Percentiles rank a stretch among this genome's conserved stretches.
These are phyloP conservation scores for Zeus faber DNA, from an alignment of 2,113 vertebrate species.

Conservation along the genomic window DNA sequence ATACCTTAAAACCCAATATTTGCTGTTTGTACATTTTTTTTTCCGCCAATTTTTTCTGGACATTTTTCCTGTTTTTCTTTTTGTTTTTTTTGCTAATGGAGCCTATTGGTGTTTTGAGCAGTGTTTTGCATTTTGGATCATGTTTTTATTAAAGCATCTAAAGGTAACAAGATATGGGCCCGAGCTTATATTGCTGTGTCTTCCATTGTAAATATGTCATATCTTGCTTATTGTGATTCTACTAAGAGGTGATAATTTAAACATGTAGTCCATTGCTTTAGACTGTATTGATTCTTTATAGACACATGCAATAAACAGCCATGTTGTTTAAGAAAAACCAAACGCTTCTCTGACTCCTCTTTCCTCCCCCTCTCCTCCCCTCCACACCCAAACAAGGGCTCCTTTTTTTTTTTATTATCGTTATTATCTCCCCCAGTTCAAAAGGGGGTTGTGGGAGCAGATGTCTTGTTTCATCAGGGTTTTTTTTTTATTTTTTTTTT, in stretches of 20 bases:
- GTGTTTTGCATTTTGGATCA: conserved; percentile 89
- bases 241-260: conserved; percentile 86
- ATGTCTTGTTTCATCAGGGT: conserved; percentile 49
- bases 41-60: conserved; percentile 85
- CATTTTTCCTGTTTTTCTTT: conserved; percentile 64
- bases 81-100: conserved; percentile 84
- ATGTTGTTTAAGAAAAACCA: conserved; percentile 92
- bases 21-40: conserved; percentile 86
- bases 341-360: conserved; percentile 8
- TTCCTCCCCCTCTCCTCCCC: not conserved
- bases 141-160: conserved; percentile 85
- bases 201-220: conserved; percentile 93
- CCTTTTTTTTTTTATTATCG: conserved; percentile 21
- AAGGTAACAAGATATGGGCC: conserved; percentile 82
- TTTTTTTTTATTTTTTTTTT: too few relatives aligned
- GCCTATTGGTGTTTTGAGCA: conserved; percentile 87
- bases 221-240: conserved; percentile 85
- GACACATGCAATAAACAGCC: conserved; percentile 98
- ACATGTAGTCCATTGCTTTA: conserved; percentile 87
- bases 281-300: conserved; percentile 95
- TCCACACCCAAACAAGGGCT: conserved; percentile 2
- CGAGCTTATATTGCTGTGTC: conserved; percentile 86
- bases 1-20: conserved; percentile 82
- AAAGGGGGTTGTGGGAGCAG: conserved; percentile 24
- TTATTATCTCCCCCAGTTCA: conserved; percentile 6